phyloP scores from a whole-genome alignment of 1,140 invertebrate genomes.

The Procambarus clarkii region DNA sequence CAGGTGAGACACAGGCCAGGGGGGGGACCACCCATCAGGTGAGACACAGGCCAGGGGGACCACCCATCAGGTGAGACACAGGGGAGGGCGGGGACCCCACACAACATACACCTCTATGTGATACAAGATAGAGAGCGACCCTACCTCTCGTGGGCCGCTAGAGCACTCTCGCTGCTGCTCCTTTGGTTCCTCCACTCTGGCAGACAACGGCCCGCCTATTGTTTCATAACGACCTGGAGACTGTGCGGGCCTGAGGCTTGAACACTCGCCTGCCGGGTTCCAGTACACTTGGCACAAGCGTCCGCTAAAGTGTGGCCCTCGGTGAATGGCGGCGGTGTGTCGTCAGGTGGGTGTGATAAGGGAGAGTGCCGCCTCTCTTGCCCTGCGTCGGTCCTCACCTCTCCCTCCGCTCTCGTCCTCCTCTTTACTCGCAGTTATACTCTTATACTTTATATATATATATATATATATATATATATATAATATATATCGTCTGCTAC shows the following conservation, averaged over 20 bases:
- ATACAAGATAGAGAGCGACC: conserved; percentile 31
- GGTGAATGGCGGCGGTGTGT: not conserved
- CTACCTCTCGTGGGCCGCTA: conserved; percentile 16
- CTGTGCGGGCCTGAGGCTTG: conserved; percentile 41
- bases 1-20: too few species aligned
- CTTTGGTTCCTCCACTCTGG: conserved; percentile 17
- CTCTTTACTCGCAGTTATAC: too few species aligned
- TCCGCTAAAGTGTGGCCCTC: not conserved
- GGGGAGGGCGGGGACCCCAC: too few species aligned
- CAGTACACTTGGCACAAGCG: conserved; percentile 41
- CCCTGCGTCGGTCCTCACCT: not conserved
- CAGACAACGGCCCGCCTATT: conserved; percentile 27
- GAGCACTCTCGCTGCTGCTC: conserved; percentile 36
- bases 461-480: conserved; percentile 4
- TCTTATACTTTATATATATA: not conserved
- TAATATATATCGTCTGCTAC: conserved; percentile 3
- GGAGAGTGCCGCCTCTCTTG: not conserved
- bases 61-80: too few species aligned
- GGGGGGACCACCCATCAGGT: too few species aligned
- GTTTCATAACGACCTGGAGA: conserved; percentile 47
- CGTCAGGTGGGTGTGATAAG: conserved; percentile 5
- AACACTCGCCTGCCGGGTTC: conserved; percentile 34
- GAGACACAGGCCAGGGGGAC: too few species aligned
- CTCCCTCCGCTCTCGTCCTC: too few species aligned
- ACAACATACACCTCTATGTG: not conserved